Base-by-base conservation (phyloP, 2,113 vertebrate genomes). In the Epinephelus lanceolatus region DNA sequence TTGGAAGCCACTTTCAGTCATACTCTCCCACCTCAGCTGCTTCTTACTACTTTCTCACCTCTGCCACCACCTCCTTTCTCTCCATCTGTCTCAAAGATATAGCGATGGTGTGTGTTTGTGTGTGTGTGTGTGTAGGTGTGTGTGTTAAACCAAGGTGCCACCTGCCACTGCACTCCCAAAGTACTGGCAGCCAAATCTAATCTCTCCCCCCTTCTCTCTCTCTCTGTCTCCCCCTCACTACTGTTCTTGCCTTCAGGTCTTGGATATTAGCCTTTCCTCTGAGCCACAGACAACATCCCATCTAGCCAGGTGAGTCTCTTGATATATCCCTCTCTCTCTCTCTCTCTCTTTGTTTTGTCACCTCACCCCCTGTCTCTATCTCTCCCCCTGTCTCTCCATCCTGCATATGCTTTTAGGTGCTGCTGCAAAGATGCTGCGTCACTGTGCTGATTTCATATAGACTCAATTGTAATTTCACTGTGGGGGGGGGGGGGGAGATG, bases 371-470 rank as follows among this genome's bases (percentile, higher is more conserved):
- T 23, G 2, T 63, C 73, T 42, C 40, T 49, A 2, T 62, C 15
- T 62, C 18, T 27, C 30, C 19, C 18, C 33, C 30, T 30, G 27
- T 40, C 78, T 68, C 75, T 56, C 56, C 72, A 25, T 12, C 27
- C 84, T 75, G 84, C 86, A 72, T 69, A 69, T 85, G 83, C 42
- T 68, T 88, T 72, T 83, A 76, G 71, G 67, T 84, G 70, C 81
- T 80, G 78, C 91, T 92, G 87, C 81, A 93, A 89, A 93, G 87
- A 91, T 94, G 94, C 94, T 94, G 93, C 89, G 92, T 94, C 94
- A 94, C 87, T 83, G 63, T 94, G 78, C 78, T 7, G 5, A 10
- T 75, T 86, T 78, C 69, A 70, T 69, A 75, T 72, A 55, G 82
- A 61, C 60, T 63, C 69, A 21, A 23, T 65, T 62, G 67, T 79